Percentiles rank a stretch among this genome's conserved stretches.
phyloP scores from a whole-genome alignment of 2,888 invertebrate species.

The Chelonus formosanus region DNA sequence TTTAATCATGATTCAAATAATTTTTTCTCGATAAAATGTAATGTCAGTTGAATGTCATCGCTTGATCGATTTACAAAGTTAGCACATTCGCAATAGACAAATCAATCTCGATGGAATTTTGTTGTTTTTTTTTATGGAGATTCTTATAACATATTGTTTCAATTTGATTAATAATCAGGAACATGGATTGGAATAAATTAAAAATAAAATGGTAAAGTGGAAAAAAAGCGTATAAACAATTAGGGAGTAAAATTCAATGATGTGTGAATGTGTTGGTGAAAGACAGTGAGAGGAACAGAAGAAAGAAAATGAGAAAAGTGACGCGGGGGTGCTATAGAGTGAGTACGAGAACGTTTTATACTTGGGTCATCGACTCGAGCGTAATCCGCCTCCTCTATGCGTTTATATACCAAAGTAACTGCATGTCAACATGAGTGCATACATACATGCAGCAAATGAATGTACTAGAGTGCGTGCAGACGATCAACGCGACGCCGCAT shows the following conservation, averaged over 20 bases:
- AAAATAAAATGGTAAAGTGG: too few species aligned
- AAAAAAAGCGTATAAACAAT: too few species aligned
- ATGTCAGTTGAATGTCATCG: too few species aligned
- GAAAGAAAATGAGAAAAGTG: conserved; percentile 2
- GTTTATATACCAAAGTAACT: conserved; percentile 34
- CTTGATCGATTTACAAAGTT: too few species aligned
- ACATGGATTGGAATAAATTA: too few species aligned
- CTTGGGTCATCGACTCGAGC: conserved; percentile 44
- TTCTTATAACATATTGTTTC: too few species aligned
- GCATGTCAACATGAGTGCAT: conserved; percentile 32
- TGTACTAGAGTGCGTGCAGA: conserved; percentile 16
- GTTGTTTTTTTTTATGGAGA: too few species aligned
- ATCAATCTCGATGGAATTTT: too few species aligned
- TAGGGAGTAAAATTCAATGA: neutral
- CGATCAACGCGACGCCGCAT: conserved; percentile 30
- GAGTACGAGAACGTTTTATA: conserved; percentile 41
- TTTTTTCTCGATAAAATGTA: too few species aligned
- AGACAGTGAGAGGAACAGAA: neutral
- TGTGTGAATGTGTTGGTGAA: neutral
- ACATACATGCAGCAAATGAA: conserved; percentile 18
- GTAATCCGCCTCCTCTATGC: conserved; percentile 38
- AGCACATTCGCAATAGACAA: too few species aligned
- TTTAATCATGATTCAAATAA: too few species aligned
- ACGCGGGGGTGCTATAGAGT: conserved; percentile 29
- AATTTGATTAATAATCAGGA: too few species aligned